These are phyloP conservation scores for Tachysurus fulvidraco DNA, from an alignment of 2,113 vertebrate species.

Conservation along the genomic window DNA sequence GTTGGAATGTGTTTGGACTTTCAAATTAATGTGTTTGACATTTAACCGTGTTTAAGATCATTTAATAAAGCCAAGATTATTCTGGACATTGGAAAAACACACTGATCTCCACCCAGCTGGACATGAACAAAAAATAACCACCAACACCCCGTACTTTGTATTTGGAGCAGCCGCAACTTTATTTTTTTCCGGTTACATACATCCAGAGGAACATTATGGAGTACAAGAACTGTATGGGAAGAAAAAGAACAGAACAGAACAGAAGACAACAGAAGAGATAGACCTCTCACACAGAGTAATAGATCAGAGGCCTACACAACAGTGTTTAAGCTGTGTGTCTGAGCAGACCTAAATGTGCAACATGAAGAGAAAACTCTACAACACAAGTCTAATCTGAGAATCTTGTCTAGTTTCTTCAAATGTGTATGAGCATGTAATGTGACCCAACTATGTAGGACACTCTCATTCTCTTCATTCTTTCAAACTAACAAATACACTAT, in stretches of 20 bases:
- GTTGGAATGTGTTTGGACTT: conserved; percentile 26
- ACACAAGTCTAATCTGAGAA: conserved; percentile 27
- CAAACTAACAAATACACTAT: conserved; percentile 40
- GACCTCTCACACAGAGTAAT: conserved; percentile 27
- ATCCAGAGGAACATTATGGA: conserved; percentile 44
- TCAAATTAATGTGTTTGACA: conserved; percentile 9
- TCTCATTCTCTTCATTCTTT: conserved; percentile 10
- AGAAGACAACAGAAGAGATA: conserved; percentile 18
- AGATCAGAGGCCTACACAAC: conserved; percentile 30
- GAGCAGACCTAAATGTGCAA: conserved; percentile 42
- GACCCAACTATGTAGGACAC: conserved; percentile 14
- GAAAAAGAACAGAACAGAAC: conserved; percentile 3
- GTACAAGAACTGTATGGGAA: conserved; percentile 39
- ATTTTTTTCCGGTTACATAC: conserved; percentile 42
- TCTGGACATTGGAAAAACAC: conserved; percentile 30
- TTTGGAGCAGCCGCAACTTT: conserved; percentile 46
- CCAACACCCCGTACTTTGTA: background rate
- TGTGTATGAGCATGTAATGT: background rate
- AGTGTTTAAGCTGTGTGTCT: conserved; percentile 13
- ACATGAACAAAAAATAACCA: background rate
- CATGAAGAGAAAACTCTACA: conserved; percentile 14
- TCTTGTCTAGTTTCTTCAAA: conserved; percentile 11
- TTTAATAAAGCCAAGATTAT: conserved; percentile 36
- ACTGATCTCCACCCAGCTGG: background rate
- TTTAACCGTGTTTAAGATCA: background rate